Conservation (phyloP, 2,888 invertebrate genomes). For the Pantelozetes paolii region DNA sequence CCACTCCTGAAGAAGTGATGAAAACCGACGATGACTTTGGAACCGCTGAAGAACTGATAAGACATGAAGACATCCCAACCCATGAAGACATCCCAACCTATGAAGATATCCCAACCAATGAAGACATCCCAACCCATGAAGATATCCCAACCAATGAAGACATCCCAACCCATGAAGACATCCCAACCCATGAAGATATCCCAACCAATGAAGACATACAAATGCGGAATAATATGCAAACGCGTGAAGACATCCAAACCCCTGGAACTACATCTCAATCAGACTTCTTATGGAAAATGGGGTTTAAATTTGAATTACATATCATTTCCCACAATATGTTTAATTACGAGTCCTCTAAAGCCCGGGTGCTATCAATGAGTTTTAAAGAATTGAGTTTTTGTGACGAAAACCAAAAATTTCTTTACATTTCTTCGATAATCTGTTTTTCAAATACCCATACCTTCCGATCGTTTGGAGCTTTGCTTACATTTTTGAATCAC, state of each 20-base stretch:
- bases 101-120: too few species aligned
- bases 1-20: too few species aligned
- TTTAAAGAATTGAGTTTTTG: background rate
- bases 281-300: background rate
- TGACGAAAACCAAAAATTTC: slow-evolving; percentile 50
- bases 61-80: background rate
- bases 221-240: background rate
- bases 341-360: slow-evolving; percentile 22
- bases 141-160: too few species aligned
- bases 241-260: background rate
- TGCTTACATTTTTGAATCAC: slow-evolving; percentile 35
- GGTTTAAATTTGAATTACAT: slow-evolving; percentile 21
- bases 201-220: too few species aligned
- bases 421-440: slow-evolving; percentile 52
- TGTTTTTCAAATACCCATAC: slow-evolving; percentile 48
- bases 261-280: background rate
- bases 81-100: too few species aligned
- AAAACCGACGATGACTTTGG: background rate
- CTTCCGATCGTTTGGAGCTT: slow-evolving; percentile 37
- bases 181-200: too few species aligned
- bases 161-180: too few species aligned
- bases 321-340: slow-evolving; percentile 12
- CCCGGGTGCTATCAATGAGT: slow-evolving; percentile 22
- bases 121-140: too few species aligned
- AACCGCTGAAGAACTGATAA: too few species aligned